These are phyloP conservation scores for Nasalis larvatus DNA, from an alignment of 2,113 vertebrate genomes.

Conservation along the genomic window DNA sequence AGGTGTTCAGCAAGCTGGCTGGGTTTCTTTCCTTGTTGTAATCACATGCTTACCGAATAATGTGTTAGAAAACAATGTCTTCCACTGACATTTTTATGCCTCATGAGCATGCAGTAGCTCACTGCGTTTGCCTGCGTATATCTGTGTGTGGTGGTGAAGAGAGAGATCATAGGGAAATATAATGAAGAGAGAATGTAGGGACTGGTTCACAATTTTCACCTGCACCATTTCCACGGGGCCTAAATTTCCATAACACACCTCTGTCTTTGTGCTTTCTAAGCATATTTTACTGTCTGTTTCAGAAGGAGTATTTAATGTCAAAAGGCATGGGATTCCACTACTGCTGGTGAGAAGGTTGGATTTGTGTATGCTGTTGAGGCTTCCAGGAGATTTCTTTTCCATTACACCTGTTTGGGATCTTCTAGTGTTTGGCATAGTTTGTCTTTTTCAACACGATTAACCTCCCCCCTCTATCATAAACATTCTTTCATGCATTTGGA, in stretches of 20 bases:
- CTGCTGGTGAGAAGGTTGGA: neutral
- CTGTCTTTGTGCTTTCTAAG: neutral
- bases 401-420: slow-evolving; percentile 52
- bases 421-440: neutral
- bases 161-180: neutral
- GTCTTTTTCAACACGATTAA: slow-evolving; percentile 24
- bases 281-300: neutral
- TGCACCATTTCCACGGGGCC: fast-evolving
- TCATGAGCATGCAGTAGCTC: neutral
- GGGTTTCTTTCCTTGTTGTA: neutral
- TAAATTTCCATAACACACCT: neutral
- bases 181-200: neutral
- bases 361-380: neutral
- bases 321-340: neutral
- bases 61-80: neutral
- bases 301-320: neutral
- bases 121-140: neutral
- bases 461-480: slow-evolving; percentile 47
- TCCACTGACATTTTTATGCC: neutral
- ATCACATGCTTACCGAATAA: neutral
- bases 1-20: neutral
- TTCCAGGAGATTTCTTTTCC: neutral
- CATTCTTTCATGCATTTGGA: slow-evolving; percentile 42
- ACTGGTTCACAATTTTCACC: neutral
- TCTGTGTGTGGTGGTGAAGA: neutral